Base-by-base conservation (phyloP, 2,888 invertebrate genomes). In the Atethmia centrago region DNA sequence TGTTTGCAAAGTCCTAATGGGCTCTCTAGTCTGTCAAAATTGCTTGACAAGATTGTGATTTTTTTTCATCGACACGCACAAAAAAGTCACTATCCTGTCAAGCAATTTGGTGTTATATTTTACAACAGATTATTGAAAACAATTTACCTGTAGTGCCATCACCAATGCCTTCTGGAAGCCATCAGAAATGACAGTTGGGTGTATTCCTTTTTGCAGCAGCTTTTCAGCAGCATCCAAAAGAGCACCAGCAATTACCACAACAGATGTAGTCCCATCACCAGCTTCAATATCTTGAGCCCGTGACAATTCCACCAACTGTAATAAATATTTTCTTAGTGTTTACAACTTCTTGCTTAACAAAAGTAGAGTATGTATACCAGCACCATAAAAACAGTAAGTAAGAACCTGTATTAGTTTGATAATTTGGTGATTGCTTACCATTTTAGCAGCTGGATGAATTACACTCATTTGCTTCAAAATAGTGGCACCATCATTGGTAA, bases 401-500 rank as follows among this genome's bases (percentile, higher is more conserved):
- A 53, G 10, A 19, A 47, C 19, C 49, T 31, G 3, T 49, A 21
- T 28, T 55, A 21, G 10, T 47, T 31, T 19, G 4, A 36, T 51
- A 10, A 49, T 49, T n/a, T 56, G 14, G 25, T 14, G n/a, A 28
- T 28, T 2, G 8, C 53, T 71, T 96, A 99, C 99, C 99, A 99
- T 99, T 97, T 99, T 99, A 31, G 99, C 99, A 85, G 99, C 99
- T 65, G 99, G 99, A 94, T 99, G 99, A 82, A 99, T 97, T 2
- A 99, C 99, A 95, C 99, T 99, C 98, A 99, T 99, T 96, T 99
- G 99, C 94, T 99, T 99, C 77, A 99, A 96, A 94, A 99, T 99
- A 51, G 99, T 99, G 51, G 99, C 99, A 74, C 99, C 99, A 97
- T 99, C 99, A 96, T 99, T 99, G 70, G 99, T 99, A 82, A 99